Evolutionary conservation across 2,888 invertebrate genomes (phyloP).

Genomic region (Drosophila infuscata): DNA sequence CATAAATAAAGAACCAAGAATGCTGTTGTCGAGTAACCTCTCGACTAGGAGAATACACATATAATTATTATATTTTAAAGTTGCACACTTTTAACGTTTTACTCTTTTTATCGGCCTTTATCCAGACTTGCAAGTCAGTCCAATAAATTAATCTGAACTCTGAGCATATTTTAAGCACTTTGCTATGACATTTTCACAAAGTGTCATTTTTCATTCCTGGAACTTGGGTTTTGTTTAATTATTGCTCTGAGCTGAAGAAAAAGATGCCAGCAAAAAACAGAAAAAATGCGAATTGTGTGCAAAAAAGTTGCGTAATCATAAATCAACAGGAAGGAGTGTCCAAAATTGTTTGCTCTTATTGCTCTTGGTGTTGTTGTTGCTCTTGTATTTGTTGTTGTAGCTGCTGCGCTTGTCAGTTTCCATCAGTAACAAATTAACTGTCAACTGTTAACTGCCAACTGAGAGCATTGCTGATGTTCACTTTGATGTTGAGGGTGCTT

Average conservation of each 20-base stretch:
- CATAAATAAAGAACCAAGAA: too few species aligned
- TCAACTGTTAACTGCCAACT: slow-evolving; percentile 42
- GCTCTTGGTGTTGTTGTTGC: background rate
- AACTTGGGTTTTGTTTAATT: background rate
- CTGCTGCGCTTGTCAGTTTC: slow-evolving; percentile 51
- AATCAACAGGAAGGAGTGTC: slow-evolving; percentile 64
- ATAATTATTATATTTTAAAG: background rate
- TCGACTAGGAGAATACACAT: background rate
- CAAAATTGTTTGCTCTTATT: slow-evolving; percentile 3
- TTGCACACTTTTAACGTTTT: background rate
- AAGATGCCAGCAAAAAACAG: slow-evolving; percentile 32
- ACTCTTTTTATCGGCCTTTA: background rate
- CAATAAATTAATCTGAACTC: background rate
- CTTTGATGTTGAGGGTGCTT: background rate
- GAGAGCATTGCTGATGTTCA: slow-evolving; percentile 4
- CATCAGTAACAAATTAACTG: slow-evolving; percentile 66
- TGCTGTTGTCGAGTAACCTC: too few species aligned
- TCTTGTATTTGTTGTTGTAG: background rate
- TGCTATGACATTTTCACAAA: background rate
- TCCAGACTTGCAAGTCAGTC: background rate
- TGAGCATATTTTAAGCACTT: background rate
- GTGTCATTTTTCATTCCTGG: background rate
- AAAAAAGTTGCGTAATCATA: slow-evolving; percentile 62
- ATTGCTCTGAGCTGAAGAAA: slow-evolving; percentile 13
- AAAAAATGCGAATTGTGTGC: slow-evolving; percentile 14